Percentiles rank a stretch among this genome's conserved stretches.
Conservation (phyloP, 2,797 vertebrate genomes). For the Sylvia borin region DNA sequence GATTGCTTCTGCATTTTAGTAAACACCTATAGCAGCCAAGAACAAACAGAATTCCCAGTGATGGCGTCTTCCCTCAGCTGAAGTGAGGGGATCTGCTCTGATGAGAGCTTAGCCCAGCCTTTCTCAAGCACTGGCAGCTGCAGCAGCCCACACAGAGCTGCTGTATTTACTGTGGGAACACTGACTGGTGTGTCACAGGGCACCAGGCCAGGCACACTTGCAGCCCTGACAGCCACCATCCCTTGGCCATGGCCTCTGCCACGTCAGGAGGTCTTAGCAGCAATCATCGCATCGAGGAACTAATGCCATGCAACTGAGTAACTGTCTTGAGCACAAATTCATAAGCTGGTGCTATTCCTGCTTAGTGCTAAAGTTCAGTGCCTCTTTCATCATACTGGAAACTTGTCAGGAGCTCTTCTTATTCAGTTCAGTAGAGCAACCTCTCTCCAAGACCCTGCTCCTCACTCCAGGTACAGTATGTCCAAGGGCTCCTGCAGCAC, state of each 20-base stretch:
- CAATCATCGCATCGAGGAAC: background rate
- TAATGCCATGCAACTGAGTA: background rate
- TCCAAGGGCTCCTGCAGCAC: background rate
- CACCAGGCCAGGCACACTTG: background rate
- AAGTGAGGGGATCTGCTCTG: background rate
- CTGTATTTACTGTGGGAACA: background rate
- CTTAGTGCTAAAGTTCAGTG: background rate
- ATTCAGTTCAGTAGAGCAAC: background rate
- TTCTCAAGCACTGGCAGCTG: background rate
- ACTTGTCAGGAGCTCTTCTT: background rate
- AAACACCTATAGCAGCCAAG: background rate
- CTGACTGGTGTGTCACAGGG: background rate
- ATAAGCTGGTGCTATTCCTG: background rate
- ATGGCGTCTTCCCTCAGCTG: background rate
- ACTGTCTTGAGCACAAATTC: background rate
- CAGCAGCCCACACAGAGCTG: background rate
- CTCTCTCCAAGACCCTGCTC: background rate
- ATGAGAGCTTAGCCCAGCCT: background rate
- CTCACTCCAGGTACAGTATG: background rate
- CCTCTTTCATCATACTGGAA: background rate
- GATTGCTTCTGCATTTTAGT: background rate
- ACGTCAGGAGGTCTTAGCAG: background rate
- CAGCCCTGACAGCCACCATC: background rate
- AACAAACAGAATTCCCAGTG: background rate
- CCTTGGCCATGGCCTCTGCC: background rate